Conservation (phyloP, 1,140 invertebrate species). For the Chelonus insularis region DNA sequence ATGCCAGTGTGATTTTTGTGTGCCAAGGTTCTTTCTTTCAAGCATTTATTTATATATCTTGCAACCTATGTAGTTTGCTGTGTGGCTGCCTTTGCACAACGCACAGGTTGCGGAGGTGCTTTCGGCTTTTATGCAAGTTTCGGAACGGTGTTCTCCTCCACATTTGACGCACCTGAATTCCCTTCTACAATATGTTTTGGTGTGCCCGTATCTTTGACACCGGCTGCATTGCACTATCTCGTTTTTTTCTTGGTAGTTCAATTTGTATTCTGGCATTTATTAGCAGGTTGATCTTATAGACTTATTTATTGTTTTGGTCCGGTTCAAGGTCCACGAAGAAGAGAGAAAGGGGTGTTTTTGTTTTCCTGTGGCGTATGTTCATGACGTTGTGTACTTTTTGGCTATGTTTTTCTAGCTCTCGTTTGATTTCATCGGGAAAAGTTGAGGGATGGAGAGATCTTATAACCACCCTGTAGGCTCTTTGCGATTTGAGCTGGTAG, state of each 20-base stretch:
- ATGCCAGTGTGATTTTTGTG: too few species aligned
- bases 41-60: slow-evolving; percentile 37
- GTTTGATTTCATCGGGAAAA: slow-evolving; percentile 35
- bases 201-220: slow-evolving; percentile 52
- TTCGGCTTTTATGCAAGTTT: slow-evolving; percentile 37
- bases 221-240: slow-evolving; percentile 43
- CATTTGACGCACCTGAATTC: slow-evolving; percentile 47
- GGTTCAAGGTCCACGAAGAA: slow-evolving; percentile 47
- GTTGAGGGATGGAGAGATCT: slow-evolving; percentile 42
- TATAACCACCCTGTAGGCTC: slow-evolving; percentile 43
- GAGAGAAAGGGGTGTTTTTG: slow-evolving; percentile 38
- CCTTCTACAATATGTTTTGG: too few species aligned
- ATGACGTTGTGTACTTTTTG: slow-evolving; percentile 37
- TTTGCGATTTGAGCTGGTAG: slow-evolving; percentile 46
- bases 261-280: slow-evolving; percentile 38
- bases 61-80: slow-evolving; percentile 49
- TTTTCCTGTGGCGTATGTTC: slow-evolving; percentile 33
- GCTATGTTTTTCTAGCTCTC: slow-evolving; percentile 33
- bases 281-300: slow-evolving; percentile 42
- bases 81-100: slow-evolving; percentile 43
- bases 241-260: slow-evolving; percentile 40
- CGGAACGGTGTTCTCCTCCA: slow-evolving; percentile 38
- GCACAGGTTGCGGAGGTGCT: slow-evolving; percentile 42
- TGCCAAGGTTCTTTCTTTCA: slow-evolving; percentile 25
- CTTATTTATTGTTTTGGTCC: slow-evolving; percentile 44